Evolutionary conservation across 2,797 vertebrate genomes (phyloP).

Genomic region (Cryptoprocta ferox): DNA sequence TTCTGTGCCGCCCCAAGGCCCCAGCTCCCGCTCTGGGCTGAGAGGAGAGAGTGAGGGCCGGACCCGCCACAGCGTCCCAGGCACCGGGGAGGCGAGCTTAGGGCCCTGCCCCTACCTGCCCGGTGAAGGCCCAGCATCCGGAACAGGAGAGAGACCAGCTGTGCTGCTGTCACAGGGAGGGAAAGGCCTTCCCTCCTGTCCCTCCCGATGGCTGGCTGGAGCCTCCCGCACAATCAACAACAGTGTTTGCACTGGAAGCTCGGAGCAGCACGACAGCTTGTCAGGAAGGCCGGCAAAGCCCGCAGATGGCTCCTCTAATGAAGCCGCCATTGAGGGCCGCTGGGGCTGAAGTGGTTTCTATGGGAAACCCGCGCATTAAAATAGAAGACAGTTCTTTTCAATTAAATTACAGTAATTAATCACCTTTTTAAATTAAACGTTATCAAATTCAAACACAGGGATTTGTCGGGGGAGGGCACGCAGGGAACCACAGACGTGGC

Average conservation of each 20-base stretch:
- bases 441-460: conserved; percentile 71
- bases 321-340: conserved; percentile 60
- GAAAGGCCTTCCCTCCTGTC: background rate
- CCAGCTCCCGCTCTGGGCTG: background rate
- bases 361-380: conserved; percentile 77
- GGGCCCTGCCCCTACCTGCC: too few relatives aligned
- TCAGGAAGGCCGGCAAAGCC: conserved; percentile 53
- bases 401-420: conserved; percentile 79
- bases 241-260: background rate
- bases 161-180: background rate
- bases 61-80: background rate
- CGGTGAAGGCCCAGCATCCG: background rate
- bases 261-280: background rate
- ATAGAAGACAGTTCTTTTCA: conserved; percentile 71
- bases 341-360: conserved; percentile 78
- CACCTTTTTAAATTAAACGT: conserved; percentile 81
- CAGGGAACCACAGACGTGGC: background rate
- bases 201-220: background rate
- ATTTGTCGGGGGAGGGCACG: conserved; percentile 44
- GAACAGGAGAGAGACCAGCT: background rate
- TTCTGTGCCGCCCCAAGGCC: background rate
- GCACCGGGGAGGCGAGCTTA: background rate
- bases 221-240: background rate
- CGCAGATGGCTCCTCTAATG: conserved; percentile 52
- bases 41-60: background rate